Percentiles rank a stretch among this genome's conserved stretches.
Conservation (phyloP, 2,888 invertebrate genomes). For the Drosophila stalkeri region DNA sequence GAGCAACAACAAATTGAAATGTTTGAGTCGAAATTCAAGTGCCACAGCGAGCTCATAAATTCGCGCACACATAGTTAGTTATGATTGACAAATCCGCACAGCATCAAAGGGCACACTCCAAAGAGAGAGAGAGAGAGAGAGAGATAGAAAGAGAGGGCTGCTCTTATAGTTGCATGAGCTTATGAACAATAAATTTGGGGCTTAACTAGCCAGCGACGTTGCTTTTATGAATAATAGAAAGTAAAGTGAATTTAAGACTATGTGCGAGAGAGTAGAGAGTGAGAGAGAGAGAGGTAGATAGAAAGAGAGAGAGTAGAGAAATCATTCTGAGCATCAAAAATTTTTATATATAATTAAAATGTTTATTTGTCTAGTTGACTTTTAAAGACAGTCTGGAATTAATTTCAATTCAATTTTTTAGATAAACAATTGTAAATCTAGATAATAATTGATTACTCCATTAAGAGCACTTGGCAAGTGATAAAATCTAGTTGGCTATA, state of each 20-base stretch:
- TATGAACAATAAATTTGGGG: not conserved
- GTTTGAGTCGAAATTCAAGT: conserved; percentile 17
- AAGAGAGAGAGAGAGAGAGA: no score
- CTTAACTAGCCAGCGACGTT: not conserved
- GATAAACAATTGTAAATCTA: no score
- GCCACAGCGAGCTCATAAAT: conserved; percentile 6
- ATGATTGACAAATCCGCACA: conserved; percentile 38
- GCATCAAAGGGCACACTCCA: conserved; percentile 8
- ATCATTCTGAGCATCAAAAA: not conserved
- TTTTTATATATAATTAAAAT: not conserved
- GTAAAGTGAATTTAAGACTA: not conserved
- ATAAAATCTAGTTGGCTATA: no score
- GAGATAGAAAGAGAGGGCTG: conserved; percentile 18
- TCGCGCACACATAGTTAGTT: conserved; percentile 5
- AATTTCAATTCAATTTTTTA: no score
- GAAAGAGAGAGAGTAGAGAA: not conserved
- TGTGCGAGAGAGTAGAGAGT: no score
- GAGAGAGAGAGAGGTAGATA: not conserved
- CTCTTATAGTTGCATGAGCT: not conserved
- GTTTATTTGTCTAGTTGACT: not conserved
- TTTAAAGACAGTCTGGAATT: no score
- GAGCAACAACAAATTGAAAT: conserved; percentile 36
- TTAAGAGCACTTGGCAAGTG: no score
- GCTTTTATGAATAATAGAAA: conserved; percentile 10
- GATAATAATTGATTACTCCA: no score